A percentile compares a stretch with the other conserved stretches of the same genome.
Evolutionary conservation across 2,113 vertebrate genomes (phyloP).

Genomic region (Jacana jacana): DNA sequence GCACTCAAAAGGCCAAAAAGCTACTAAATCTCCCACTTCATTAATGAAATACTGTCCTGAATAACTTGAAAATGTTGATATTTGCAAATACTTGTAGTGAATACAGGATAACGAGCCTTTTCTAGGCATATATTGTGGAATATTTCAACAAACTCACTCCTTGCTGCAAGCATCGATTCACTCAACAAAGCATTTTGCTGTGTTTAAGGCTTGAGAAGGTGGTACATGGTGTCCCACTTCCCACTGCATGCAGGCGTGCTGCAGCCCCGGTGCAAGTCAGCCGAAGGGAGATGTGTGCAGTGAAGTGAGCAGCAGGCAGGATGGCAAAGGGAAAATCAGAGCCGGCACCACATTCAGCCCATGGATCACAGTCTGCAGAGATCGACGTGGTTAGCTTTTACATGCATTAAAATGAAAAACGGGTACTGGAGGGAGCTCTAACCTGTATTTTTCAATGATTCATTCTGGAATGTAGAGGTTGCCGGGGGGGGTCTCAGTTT

Average conservation of each 20-base stretch:
- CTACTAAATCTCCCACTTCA: neutral
- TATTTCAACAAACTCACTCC: neutral
- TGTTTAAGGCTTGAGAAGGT: neutral
- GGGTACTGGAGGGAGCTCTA: neutral
- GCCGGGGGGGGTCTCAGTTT: neutral
- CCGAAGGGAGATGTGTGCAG: neutral
- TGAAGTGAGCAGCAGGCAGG: neutral
- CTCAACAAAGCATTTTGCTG: neutral
- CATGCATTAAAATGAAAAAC: neutral
- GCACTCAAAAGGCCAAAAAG: neutral
- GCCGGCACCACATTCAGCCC: neutral
- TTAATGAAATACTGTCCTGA: neutral
- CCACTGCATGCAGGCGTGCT: neutral
- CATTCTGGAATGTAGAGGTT: neutral
- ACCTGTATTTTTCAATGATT: neutral
- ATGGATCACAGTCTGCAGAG: neutral
- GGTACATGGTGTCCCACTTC: neutral
- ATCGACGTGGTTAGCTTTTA: neutral
- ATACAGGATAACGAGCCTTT: neutral
- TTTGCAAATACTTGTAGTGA: neutral
- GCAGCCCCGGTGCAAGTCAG: neutral
- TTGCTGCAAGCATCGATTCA: neutral
- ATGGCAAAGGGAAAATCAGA: neutral
- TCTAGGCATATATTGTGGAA: neutral
- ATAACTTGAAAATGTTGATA: neutral